Conservation (phyloP, 1,140 invertebrate species). For the Ditylenchus dipsaci region DNA sequence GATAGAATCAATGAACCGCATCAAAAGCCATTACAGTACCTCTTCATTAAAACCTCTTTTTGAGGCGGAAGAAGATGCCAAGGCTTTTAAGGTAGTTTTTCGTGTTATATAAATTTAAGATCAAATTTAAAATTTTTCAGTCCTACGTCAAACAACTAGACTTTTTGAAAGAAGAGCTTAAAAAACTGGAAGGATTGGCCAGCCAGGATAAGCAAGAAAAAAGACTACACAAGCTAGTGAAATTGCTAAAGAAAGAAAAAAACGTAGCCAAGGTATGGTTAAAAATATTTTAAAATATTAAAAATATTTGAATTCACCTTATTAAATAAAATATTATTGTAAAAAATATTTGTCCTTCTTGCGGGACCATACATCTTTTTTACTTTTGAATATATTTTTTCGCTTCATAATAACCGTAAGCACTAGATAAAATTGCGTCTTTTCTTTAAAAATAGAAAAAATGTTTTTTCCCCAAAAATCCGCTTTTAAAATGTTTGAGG, state of each 20-base stretch:
- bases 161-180: slow-evolving; percentile 8
- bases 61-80: slow-evolving; percentile 14
- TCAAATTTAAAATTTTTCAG: slow-evolving; percentile 15
- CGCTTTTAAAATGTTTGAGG: too few species aligned
- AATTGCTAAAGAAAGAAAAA: slow-evolving; percentile 17
- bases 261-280: background rate
- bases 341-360: too few species aligned
- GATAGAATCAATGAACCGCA: background rate
- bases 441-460: too few species aligned
- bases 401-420: too few species aligned
- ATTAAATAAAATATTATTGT: too few species aligned
- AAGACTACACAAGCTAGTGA: background rate
- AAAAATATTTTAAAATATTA: background rate
- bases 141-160: slow-evolving; percentile 13
- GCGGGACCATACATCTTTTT: too few species aligned
- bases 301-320: too few species aligned
- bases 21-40: slow-evolving; percentile 14
- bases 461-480: too few species aligned
- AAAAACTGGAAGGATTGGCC: background rate
- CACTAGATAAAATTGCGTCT: too few species aligned
- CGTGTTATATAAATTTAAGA: background rate
- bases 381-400: too few species aligned
- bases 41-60: slow-evolving; percentile 2
- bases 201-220: background rate
- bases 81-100: slow-evolving; percentile 9